Conservation (phyloP, 2,888 invertebrate genomes). For the Latheticus oryzae region DNA sequence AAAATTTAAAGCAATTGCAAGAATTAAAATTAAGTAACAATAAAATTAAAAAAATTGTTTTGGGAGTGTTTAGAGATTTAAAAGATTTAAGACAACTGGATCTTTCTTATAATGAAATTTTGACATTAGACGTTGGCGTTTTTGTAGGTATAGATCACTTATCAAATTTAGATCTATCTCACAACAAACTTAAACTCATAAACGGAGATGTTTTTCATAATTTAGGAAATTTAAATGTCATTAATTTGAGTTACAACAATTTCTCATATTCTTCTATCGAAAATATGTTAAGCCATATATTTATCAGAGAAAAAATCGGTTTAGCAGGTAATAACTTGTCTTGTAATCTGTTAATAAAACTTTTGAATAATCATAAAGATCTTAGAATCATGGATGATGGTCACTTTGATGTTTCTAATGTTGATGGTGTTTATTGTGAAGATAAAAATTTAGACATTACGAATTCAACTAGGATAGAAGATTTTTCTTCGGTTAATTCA, state of each 20-base stretch:
- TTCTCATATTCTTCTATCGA: background rate
- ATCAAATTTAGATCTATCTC: background rate
- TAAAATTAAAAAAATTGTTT: constrained; percentile 1
- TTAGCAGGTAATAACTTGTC: background rate
- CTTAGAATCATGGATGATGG: background rate
- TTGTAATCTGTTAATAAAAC: background rate
- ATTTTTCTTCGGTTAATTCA: background rate
- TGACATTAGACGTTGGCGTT: constrained; percentile 8
- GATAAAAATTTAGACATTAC: background rate
- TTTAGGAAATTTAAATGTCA: background rate
- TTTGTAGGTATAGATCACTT: constrained; percentile 11
- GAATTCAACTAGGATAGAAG: background rate
- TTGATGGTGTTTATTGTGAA: constrained; percentile 1
- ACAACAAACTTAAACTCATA: background rate
- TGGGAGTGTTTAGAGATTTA: constrained; percentile 22
- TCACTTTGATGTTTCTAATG: background rate
- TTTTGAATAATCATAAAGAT: background rate
- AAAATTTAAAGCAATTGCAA: background rate
- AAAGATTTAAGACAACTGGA: constrained; percentile 8
- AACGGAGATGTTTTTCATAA: background rate
- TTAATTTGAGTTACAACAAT: background rate
- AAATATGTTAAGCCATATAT: background rate
- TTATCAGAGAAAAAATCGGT: background rate
- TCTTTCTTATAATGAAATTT: constrained; percentile 19
- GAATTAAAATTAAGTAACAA: constrained; percentile 17